These are phyloP conservation scores for Hippasteria phrygiana DNA, from an alignment of 53 echinoderm and acorn worm genomes.

Conservation along the genomic window DNA sequence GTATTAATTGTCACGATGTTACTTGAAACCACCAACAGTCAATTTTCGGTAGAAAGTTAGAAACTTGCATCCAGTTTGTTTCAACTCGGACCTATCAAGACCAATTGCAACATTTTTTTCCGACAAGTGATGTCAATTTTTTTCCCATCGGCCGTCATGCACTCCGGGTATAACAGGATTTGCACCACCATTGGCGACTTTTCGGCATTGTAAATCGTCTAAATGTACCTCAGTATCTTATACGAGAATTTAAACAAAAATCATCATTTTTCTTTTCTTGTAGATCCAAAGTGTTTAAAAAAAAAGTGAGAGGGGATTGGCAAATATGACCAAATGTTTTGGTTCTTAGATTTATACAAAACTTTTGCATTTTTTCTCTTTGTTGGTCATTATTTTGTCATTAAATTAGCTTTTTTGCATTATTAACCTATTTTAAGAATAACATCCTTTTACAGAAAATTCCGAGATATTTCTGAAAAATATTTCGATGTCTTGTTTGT, in stretches of 20 bases:
- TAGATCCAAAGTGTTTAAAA: background rate
- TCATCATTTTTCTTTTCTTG: background rate
- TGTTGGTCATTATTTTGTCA: background rate
- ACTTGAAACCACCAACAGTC: background rate
- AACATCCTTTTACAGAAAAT: background rate
- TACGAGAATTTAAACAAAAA: no score
- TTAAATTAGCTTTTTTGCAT: background rate
- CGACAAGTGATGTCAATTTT: no score
- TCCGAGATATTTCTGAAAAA: background rate
- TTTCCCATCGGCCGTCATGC: no score
- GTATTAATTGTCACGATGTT: background rate
- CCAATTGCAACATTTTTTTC: no score
- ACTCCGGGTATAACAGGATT: no score
- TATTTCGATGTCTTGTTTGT: background rate
- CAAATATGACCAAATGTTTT: conserved; percentile 1
- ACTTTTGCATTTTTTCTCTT: background rate
- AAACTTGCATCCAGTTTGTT: no score
- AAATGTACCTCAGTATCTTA: no score
- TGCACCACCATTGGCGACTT: no score
- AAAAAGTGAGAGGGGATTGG: background rate
- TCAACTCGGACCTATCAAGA: no score
- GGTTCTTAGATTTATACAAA: background rate
- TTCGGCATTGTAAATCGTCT: no score
- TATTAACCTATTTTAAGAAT: background rate
- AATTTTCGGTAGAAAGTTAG: no score